Conservation (phyloP, 2,113 vertebrate species). For the Tachuris rubrigastra region DNA sequence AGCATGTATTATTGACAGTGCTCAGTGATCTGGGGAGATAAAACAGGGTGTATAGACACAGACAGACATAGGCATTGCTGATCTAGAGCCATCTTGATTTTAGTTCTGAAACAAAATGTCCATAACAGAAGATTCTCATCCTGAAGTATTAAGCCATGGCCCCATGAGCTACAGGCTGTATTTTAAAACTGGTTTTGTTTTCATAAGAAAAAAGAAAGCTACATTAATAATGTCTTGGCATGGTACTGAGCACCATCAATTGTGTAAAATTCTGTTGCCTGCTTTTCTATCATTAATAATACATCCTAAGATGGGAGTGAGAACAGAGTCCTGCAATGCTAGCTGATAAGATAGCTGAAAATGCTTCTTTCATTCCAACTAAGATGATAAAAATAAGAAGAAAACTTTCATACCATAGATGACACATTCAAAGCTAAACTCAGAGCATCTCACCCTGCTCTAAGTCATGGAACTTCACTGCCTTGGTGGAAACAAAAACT, state of each 20-base stretch:
- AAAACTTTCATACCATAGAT: neutral
- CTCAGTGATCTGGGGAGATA: neutral
- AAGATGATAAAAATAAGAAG: constrained; percentile 10
- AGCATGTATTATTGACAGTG: neutral
- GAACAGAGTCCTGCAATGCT: constrained; percentile 21
- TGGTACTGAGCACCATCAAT: constrained; percentile 26
- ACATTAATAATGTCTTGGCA: constrained; percentile 43
- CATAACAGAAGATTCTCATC: neutral
- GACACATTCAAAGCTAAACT: neutral
- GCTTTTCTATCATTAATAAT: constrained; percentile 61
- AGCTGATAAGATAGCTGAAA: constrained; percentile 54
- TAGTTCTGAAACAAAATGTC: neutral
- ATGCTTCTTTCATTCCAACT: constrained; percentile 37
- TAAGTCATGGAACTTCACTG: neutral
- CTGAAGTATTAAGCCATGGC: constrained; percentile 5
- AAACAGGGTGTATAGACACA: neutral
- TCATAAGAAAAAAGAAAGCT: neutral
- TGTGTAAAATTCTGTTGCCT: constrained; percentile 58
- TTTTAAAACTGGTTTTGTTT: constrained; percentile 46
- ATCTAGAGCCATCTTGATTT: neutral
- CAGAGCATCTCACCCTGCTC: neutral
- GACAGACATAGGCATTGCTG: neutral
- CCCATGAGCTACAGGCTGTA: neutral
- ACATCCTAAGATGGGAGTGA: constrained; percentile 31
- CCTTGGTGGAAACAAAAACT: neutral